Conservation (phyloP, 1,140 invertebrate genomes). For the Capitella teleta region DNA sequence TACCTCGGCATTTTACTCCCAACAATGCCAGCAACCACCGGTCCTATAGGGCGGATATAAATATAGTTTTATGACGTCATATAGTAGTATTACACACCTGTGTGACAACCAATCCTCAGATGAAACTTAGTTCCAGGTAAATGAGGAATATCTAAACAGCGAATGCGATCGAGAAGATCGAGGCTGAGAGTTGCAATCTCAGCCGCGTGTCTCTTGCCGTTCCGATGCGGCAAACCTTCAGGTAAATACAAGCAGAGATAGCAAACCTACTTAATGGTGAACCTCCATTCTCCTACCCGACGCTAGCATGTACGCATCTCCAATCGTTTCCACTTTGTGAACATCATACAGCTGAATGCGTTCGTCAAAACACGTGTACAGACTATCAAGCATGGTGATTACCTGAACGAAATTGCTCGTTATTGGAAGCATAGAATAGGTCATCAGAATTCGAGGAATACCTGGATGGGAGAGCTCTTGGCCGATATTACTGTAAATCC, state of each 20-base stretch:
- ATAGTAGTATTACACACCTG: slow-evolving; percentile 48
- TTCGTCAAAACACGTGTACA: slow-evolving; percentile 85
- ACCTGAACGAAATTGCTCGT: too few relatives aligned
- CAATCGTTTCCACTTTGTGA: slow-evolving; percentile 84
- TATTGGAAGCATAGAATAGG: too few relatives aligned
- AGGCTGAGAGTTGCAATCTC: slow-evolving; percentile 81
- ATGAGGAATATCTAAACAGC: slow-evolving; percentile 68
- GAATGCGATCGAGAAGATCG: slow-evolving; percentile 69
- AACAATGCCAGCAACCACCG: too few relatives aligned
- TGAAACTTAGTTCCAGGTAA: slow-evolving; percentile 66
- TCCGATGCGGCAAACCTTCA: slow-evolving; percentile 67
- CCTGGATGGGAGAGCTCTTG: slow-evolving; percentile 41
- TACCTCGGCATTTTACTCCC: too few relatives aligned
- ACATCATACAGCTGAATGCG: slow-evolving; percentile 83
- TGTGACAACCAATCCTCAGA: slow-evolving; percentile 69
- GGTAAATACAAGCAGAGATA: too few relatives aligned
- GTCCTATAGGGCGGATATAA: too few relatives aligned
- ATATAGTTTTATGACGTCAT: too few relatives aligned
- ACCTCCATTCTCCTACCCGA: too few relatives aligned
- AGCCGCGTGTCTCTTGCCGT: slow-evolving; percentile 57
- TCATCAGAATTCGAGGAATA: too few relatives aligned
- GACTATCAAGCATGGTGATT: slow-evolving; percentile 51
- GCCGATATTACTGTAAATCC: slow-evolving; percentile 92
- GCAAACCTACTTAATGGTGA: too few relatives aligned
- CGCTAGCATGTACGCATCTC: slow-evolving; percentile 87